A percentile compares a stretch with the other conserved stretches of the same genome.
These are phyloP conservation scores for Achroia grisella DNA, from an alignment of 1,140 invertebrate species.

Conservation along the genomic window DNA sequence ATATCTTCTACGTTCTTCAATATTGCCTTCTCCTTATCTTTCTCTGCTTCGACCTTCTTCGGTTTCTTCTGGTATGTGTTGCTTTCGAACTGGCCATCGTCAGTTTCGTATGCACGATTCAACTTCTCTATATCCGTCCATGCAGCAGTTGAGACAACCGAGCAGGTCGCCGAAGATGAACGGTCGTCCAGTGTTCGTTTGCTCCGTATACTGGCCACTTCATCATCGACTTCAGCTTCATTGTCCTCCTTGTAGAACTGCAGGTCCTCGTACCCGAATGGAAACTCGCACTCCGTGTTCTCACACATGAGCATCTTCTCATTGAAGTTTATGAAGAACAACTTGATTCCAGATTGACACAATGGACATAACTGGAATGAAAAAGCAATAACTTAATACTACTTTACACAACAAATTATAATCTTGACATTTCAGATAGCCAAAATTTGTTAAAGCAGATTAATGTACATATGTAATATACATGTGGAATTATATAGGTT, in stretches of 20 bases:
- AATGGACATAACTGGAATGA: conserved; percentile 49
- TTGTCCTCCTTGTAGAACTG: conserved; percentile 30
- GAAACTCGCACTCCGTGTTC: conserved; percentile 50
- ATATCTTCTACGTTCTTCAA: conserved; percentile 27
- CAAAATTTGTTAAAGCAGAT: no score
- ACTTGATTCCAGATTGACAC: conserved; percentile 33
- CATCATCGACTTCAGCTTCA: conserved; percentile 16
- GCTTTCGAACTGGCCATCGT: conserved; percentile 21
- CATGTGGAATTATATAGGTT: not conserved
- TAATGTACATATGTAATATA: not conserved
- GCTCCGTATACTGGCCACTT: conserved; percentile 13
- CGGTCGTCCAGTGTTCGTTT: not conserved
- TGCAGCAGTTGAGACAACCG: conserved; percentile 20
- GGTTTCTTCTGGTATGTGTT: conserved; percentile 4
- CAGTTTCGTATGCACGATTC: conserved; percentile 28
- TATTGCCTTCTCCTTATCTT: conserved; percentile 17
- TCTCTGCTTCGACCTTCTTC: not conserved
- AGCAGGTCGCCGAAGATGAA: conserved; percentile 8
- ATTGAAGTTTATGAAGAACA: conserved; percentile 49
- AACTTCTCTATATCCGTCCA: conserved; percentile 41
- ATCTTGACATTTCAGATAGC: no score
- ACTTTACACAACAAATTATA: no score
- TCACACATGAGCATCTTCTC: conserved; percentile 56
- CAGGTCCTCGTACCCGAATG: conserved; percentile 50
- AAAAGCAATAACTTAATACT: not conserved